Evolutionary conservation across 2,888 invertebrate species (phyloP), one percentile per base, ranked within the genome.

Genomic region (Tipula unca): DNA sequence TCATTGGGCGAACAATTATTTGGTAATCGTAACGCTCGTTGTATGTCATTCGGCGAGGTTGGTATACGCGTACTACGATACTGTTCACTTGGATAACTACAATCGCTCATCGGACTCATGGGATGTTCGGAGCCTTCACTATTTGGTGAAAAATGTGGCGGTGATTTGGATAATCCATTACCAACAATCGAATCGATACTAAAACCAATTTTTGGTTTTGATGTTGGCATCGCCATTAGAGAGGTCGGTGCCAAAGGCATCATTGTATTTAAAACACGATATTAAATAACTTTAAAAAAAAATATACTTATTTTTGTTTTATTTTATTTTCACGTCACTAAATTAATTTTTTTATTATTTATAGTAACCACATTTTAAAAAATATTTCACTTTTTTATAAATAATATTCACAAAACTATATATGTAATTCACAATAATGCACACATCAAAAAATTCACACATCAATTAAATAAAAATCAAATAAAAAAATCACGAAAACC

Each of bases 231-330:
- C 92, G 96, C 95, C 92, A 96, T 95, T 92, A 96, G 95, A 92
- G 96, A 96, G 91, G 96, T 96, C 93, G 96, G 96, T 94, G 97
- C 96, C 94, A 97, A 94, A 93, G 97, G 97, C 97, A 97, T 96
- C 97, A 97, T 97, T 87, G 89, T 91, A 13, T 85, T 42, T 54
- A 32, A 32, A 83, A 83, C n/a, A n/a, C 35, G 35, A 83, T 32
- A 29, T 83, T 32, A 32, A 83, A 83, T 32, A 29, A 83, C n/a
- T 32, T n/a, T n/a, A n/a, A n/a, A 4, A 83, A 32, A 83, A 32
- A 83, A 5, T 35, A 29, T 29, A 13, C 29, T 29, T 82, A 6
- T 82, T 17, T 20, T n/a, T n/a, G n/a, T n/a, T n/a, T n/a, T n/a
- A n/a, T n/a, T 69, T 69, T 20, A 25, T 82, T 82, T 82, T 32